Percentiles rank a stretch among this genome's conserved stretches.
phyloP scores from a whole-genome alignment of 2,113 vertebrate species.

The Spizaetus ornatus region DNA sequence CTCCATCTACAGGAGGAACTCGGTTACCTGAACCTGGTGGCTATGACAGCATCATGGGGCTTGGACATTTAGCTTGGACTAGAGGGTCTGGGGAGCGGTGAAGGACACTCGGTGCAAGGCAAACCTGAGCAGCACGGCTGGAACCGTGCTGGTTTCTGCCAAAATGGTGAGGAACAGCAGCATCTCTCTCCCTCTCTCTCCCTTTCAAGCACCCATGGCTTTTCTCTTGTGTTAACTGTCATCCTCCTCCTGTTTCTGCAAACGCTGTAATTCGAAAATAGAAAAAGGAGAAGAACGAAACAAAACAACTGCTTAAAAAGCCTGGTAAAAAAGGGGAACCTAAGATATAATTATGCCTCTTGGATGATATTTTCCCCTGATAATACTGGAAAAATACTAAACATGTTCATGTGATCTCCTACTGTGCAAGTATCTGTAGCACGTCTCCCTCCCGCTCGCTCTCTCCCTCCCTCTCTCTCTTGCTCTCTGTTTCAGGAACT shows the following conservation, averaged over 20 bases:
- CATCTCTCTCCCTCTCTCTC: neutral
- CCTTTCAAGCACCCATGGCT: neutral
- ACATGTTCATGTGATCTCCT: neutral
- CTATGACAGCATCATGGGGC: too few relatives aligned
- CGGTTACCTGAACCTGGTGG: neutral
- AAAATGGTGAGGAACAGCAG: neutral
- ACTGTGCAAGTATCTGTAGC: neutral
- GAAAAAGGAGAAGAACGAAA: conserved; percentile 58
- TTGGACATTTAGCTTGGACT: neutral
- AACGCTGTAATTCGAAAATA: conserved; percentile 2
- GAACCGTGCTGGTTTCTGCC: neutral
- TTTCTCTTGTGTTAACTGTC: conserved; percentile 1
- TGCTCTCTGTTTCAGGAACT: neutral
- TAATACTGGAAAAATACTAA: conserved; percentile 46
- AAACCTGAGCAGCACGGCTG: neutral
- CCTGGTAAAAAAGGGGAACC: neutral
- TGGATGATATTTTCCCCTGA: conserved; percentile 29
- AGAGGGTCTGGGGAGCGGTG: neutral
- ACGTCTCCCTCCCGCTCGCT: neutral
- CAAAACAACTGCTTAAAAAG: conserved; percentile 1
- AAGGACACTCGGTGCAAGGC: neutral
- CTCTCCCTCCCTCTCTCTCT: neutral
- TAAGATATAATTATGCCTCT: conserved; percentile 48
- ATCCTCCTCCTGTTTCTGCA: conserved; percentile 39
- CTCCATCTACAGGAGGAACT: neutral